Base-by-base conservation (phyloP, 2,113 vertebrate genomes). In the Chloropsis hardwickii region DNA sequence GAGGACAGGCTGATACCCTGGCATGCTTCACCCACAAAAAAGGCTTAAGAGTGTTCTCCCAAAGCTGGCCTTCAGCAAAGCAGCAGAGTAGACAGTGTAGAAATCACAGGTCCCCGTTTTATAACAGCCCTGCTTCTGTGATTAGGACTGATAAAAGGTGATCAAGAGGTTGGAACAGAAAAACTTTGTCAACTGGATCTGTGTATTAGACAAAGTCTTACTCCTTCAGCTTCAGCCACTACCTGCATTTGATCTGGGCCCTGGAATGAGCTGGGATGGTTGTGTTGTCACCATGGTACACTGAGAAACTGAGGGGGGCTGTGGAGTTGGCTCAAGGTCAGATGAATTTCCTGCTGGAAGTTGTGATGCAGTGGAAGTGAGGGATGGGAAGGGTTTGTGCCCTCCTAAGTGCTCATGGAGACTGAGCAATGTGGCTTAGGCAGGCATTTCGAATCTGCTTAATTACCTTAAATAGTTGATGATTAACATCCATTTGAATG, bases 281-380 rank as follows among this genome's bases (percentile, higher is more conserved):
- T 2, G 4, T 60, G 29, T 27, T 78, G 3, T 44, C 56, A 66
- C 29, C 24, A 12, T 7, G 24, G 5, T 6, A n/a, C 13, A 18
- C 1, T 21, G 23, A 28, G 22, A 83, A 70, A 40, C 18, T 35
- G 4, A 3, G 19, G 0, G 1, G 11, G 48, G 6, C 29, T 72
- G 58, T 61, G 61, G 39, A 70, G 33, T 1, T 78, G 44, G 27
- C 33, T 83, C 35, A 54, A 66, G 35, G 13, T 15, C 17, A 65
- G 9, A 3, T 5, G 3, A 61, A 50, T 78, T 78, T 83, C 78
- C 80, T 93, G 19, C 50, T 47, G 60, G 27, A 15, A 6, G 3
- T 44, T 66, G 33, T 15, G 31, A 47, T 61, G 27, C 8, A 33
- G 33, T 37, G 64, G 37, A 44, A 77, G 57, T 18, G 37, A 92